Percentiles rank a stretch among this genome's conserved stretches.
phyloP scores from a whole-genome alignment of 53 echinoderm and acorn worm species.

The Echinometra lucunter region DNA sequence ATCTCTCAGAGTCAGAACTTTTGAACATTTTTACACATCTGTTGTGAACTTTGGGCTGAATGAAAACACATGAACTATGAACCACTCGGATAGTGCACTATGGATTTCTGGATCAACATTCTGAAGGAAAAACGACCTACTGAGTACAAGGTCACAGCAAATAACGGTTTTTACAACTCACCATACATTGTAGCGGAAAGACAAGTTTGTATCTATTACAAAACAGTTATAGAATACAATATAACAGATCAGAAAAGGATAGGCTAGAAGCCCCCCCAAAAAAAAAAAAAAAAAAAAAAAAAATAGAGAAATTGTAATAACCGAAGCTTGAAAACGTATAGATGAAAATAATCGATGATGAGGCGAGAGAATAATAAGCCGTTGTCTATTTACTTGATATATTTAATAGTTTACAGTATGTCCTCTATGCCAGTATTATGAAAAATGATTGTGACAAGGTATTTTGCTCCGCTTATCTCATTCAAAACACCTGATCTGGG shows the following conservation, averaged over 20 bases:
- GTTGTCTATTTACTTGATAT: neutral
- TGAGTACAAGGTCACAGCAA: constrained; percentile 4
- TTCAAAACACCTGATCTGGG: too few relatives aligned
- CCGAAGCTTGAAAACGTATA: neutral
- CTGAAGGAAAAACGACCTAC: neutral
- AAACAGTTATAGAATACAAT: neutral
- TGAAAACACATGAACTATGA: neutral
- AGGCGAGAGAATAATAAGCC: too few relatives aligned
- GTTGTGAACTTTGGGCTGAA: neutral
- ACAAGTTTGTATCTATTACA: neutral
- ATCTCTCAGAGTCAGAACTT: neutral
- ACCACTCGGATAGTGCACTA: neutral
- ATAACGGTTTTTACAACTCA: neutral
- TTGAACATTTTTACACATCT: constrained; percentile 13
- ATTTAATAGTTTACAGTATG: neutral
- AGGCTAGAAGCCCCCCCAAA: too few relatives aligned
- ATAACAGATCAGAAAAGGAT: neutral
- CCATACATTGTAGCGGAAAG: neutral
- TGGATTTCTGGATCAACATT: neutral
- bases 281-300: neutral
- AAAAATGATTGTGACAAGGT: neutral
- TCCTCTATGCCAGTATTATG: neutral
- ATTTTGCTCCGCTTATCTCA: too few relatives aligned
- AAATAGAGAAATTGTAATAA: neutral
- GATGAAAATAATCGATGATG: too few relatives aligned